Evolutionary conservation across 2,888 invertebrate species (phyloP), one percentile per base, ranked within the genome.

Genomic region (Trissolcus japonicus): DNA sequence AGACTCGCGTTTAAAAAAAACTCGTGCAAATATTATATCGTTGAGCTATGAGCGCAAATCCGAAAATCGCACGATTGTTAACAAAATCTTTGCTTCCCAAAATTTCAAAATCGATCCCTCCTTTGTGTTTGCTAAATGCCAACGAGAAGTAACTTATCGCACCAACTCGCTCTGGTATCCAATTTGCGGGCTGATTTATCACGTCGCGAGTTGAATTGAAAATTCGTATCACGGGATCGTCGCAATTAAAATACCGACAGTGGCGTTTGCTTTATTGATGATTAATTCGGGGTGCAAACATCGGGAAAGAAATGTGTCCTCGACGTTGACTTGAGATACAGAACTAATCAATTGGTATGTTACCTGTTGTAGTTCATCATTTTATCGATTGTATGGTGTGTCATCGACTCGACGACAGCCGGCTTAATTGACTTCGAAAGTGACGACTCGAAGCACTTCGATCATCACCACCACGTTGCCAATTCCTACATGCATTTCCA

Each of bases 401-500:
- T 68, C 68, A 41, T 72, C 51, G 68, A 68, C 55, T 65, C 46
- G 60, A 60, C 72, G 61, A 65, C 59, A 21, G 78, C 60, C 60
- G 79, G 72, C 55, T 48, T 66, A 50, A 67, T 77, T 57, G 69
- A 65, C 56, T 56, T 69, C 54, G 73, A 73, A 76, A 73, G 65
- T 65, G 72, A 61, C 48, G 35, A 35, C 35, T 7, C 35, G 35
- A 35, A 35, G 11, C 35, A 35, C 9, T 35, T 2, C 11, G 60
- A 71, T 50, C 56, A 81, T 3, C 75, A 80, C n/a, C 79, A 82
- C 41, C 83, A 83, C 66, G 60, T 83, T 25, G 88, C 87, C 13
- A 88, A 78, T 66, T 88, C 88, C 14, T 88, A 82, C 77, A 85
- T 87, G 85, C 85, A 87, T 61, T 88, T 88, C 73, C 86, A 88